Evolutionary conservation across 2,888 invertebrate species (phyloP).

Genomic region (Xestoiulus laeticollis): DNA sequence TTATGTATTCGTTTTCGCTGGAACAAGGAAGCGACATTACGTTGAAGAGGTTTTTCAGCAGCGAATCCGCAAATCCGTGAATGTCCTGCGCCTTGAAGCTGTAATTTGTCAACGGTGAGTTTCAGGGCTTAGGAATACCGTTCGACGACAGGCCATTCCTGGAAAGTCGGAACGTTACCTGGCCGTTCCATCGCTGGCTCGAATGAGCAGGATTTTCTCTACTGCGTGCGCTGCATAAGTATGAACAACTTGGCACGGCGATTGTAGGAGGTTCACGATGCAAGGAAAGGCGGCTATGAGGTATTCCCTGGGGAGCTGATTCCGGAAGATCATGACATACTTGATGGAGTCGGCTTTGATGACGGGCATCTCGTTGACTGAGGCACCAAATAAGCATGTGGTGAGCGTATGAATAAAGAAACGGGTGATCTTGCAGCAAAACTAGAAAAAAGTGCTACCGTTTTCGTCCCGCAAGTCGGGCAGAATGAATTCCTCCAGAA

Average conservation of each 20-base stretch:
- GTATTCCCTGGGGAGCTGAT: constrained; percentile 79
- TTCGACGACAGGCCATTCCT: neutral
- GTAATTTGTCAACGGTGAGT: constrained; percentile 1
- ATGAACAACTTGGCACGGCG: constrained; percentile 86
- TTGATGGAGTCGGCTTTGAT: constrained; percentile 96
- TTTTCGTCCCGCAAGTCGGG: constrained; percentile 82
- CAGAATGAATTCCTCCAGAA: constrained; percentile 85
- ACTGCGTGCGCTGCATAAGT: constrained; percentile 93
- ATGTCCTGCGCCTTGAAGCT: constrained; percentile 68
- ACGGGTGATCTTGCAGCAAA: neutral
- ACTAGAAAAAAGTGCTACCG: constrained; percentile 66
- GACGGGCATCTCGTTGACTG: constrained; percentile 87
- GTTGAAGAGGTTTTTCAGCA: constrained; percentile 80
- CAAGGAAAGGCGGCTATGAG: constrained; percentile 79
- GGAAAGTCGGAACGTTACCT: constrained; percentile 65
- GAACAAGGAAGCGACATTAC: constrained; percentile 78
- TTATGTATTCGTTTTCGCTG: constrained; percentile 95
- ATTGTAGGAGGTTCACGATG: constrained; percentile 78
- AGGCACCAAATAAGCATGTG: neutral
- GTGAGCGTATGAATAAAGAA: neutral
- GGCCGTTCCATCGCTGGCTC: constrained; percentile 69
- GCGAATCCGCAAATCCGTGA: constrained; percentile 73
- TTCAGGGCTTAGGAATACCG: neutral
- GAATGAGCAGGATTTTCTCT: constrained; percentile 79
- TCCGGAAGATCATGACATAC: constrained; percentile 95